Conservation (phyloP, 2,888 invertebrate species). For the Graphium colonna region DNA sequence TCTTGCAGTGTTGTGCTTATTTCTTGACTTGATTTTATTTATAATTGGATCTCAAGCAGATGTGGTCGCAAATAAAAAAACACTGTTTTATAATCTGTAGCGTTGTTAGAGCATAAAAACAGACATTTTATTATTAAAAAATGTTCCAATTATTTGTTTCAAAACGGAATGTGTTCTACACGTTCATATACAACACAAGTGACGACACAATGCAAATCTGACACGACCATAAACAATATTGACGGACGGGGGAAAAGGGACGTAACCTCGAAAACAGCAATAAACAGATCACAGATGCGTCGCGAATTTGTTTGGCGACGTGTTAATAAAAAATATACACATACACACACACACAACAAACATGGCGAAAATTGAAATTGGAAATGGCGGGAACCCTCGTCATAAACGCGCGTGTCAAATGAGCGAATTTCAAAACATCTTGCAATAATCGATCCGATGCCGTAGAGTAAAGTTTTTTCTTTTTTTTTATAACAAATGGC, state of each 20-base stretch:
- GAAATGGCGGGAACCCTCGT: constrained; percentile 51
- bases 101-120: no score
- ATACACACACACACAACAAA: constrained; percentile 41
- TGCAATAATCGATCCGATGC: constrained; percentile 30
- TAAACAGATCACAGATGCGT: constrained; percentile 60
- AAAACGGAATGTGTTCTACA: no score
- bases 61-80: no score
- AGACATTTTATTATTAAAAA: no score
- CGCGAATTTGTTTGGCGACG: constrained; percentile 52
- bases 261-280: constrained; percentile 38
- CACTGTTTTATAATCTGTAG: no score
- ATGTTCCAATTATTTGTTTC: background rate
- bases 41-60: no score
- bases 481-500: constrained; percentile 1
- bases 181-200: background rate
- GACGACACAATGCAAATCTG: constrained; percentile 4
- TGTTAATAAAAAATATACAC: constrained; percentile 57
- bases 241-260: constrained; percentile 32
- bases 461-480: constrained; percentile 32
- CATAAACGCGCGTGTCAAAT: constrained; percentile 50
- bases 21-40: no score
- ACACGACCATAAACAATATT: constrained; percentile 29
- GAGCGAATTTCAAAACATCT: constrained; percentile 35
- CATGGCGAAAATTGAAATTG: constrained; percentile 58
- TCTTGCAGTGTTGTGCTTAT: no score